phyloP scores from a whole-genome alignment of 2,113 vertebrate genomes.

The Melanerpes aurifrons region DNA sequence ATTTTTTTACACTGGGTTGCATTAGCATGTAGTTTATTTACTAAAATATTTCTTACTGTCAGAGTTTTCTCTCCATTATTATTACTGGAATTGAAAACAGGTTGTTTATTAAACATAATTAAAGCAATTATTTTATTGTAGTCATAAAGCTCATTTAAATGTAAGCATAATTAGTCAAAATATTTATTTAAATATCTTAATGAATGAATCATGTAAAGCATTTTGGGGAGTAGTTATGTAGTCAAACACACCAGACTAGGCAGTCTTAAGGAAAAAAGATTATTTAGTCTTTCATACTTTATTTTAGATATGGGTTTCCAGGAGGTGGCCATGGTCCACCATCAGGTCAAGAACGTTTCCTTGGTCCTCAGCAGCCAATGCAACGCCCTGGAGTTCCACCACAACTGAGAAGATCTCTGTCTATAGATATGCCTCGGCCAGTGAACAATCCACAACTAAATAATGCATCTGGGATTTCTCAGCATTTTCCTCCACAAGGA shows the following conservation, averaged over 20 bases:
- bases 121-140: conserved; percentile 56
- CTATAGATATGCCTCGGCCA: conserved; percentile 79
- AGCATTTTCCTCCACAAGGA: conserved; percentile 83
- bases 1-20: not conserved
- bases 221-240: not conserved
- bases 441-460: conserved; percentile 63
- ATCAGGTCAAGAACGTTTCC: conserved; percentile 84
- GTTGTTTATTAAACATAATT: conserved; percentile 62
- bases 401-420: conserved; percentile 83
- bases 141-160: conserved; percentile 51
- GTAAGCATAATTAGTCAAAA: conserved; percentile 47
- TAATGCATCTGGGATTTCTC: conserved; percentile 76
- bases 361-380: conserved; percentile 78
- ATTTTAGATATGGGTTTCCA: conserved; percentile 84
- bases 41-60: not conserved
- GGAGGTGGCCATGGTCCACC: conserved; percentile 75
- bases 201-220: not conserved
- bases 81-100: conserved; percentile 4
- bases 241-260: not conserved
- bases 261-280: not conserved
- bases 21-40: not conserved
- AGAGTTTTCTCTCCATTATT: conserved; percentile 10
- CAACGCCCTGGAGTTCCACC: conserved; percentile 78
- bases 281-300: not conserved
- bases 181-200: conserved; percentile 39